Evolutionary conservation across 2,797 vertebrate species (phyloP), one percentile per base, ranked within the genome.

Genomic region (Meriones psammophilus): DNA sequence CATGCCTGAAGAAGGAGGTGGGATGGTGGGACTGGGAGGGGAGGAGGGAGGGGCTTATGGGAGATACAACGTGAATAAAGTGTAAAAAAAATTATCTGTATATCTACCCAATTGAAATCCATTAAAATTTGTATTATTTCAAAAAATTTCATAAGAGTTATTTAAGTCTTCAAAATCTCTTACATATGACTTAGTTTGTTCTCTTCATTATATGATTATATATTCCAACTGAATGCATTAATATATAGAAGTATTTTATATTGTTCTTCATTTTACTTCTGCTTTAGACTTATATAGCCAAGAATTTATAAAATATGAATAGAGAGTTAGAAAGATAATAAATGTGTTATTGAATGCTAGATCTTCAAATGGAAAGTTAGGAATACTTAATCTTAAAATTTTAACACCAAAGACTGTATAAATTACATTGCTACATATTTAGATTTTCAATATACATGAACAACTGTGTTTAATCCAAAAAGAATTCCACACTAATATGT

Each of bases 161-260:
- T 71, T 80, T 97, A 90, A 91, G 30, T 54, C 46, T 90, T 91
- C 80, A 85, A 84, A 94, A 39, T 69, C 18, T 46, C 46, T 79
- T 77, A 58, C 46, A 91, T 66, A 54, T 79, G 4, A 81, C 33
- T 64, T 58, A 0, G 1, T 54, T 1, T 2, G 0, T 76, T 89
- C 12, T 89, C 56, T 88, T 89, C 20, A 88, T 81, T 54, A 54
- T 83, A 58, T 50, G 42, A 66, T 69, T 80, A 66, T 54, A 56
- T 9, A 88, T 69, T 86, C 56, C 28, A 69, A 58, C 62, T 54
- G 17, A 84, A 66, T 79, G 56, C 85, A 94, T 60, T 66, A 88
- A 58, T 64, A 80, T 7, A 69, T 78, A 0, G 77, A 94, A 83
- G 13, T 86, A 24, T 42, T 71, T 93, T 86, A 71, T 50, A 88